Evolutionary conservation across 64 coral and sea anemone species (phyloP).

Genomic region (Actinia equina): DNA sequence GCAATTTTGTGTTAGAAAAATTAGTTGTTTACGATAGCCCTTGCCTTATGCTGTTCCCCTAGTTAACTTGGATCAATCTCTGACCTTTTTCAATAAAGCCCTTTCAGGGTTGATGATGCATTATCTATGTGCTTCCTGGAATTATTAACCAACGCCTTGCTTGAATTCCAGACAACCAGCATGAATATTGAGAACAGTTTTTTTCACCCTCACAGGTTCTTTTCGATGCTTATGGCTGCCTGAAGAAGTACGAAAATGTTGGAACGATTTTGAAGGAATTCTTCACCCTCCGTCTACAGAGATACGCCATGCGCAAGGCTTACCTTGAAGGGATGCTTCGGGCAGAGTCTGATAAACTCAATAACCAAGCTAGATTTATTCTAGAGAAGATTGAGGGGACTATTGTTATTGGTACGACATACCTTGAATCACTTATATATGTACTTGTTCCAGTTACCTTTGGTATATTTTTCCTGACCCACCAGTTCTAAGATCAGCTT

Average conservation of each 20-base stretch:
- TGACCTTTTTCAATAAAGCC: too few relatives aligned
- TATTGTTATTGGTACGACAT: constrained; percentile 75
- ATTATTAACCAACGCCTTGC: too few relatives aligned
- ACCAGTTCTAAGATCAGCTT: too few relatives aligned
- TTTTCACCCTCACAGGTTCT: constrained; percentile 55
- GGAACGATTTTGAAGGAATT: constrained; percentile 73
- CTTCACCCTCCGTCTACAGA: constrained; percentile 66
- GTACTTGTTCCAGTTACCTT: too few relatives aligned
- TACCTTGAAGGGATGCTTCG: constrained; percentile 84
- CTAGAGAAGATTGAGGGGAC: constrained; percentile 94
- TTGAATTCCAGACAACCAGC: too few relatives aligned
- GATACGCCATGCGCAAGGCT: constrained; percentile 81
- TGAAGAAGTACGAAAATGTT: constrained; percentile 79
- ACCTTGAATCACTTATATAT: background rate
- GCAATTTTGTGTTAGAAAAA: too few relatives aligned
- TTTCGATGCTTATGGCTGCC: constrained; percentile 81
- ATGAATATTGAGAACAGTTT: background rate
- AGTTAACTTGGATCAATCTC: too few relatives aligned
- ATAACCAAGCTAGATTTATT: constrained; percentile 89
- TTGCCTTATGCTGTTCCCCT: too few relatives aligned
- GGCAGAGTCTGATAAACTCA: constrained; percentile 80
- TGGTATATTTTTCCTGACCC: too few relatives aligned
- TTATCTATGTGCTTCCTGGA: too few relatives aligned
- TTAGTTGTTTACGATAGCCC: too few relatives aligned
- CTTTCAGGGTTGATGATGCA: too few relatives aligned